Evolutionary conservation across 1,140 invertebrate species (phyloP).

Genomic region (Adelges cooleyi): DNA sequence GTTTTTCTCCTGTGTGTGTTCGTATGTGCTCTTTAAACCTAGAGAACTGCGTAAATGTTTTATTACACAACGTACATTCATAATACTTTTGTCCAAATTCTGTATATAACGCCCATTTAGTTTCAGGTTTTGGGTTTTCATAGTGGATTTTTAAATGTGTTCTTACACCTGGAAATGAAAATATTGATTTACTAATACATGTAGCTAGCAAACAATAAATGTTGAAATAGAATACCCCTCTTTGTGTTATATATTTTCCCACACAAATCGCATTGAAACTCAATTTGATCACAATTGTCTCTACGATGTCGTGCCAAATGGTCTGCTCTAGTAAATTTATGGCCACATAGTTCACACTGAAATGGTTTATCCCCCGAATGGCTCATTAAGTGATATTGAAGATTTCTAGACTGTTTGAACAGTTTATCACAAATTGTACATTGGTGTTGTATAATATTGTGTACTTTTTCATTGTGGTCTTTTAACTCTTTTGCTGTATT

Average conservation of each 20-base stretch:
- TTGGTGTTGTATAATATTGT: conserved; percentile 48
- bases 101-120: conserved; percentile 41
- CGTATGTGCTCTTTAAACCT: conserved; percentile 54
- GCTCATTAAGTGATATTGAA: conserved; percentile 84
- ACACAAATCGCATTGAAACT: conserved; percentile 23
- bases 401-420: conserved; percentile 86
- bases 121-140: conserved; percentile 18
- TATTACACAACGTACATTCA: conserved; percentile 88
- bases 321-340: conserved; percentile 62
- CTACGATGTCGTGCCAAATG: conserved; percentile 1
- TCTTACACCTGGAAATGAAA: conserved; percentile 9
- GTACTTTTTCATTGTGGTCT: background rate
- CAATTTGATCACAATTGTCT: conserved; percentile 19
- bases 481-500: conserved; percentile 4
- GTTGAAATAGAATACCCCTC: conserved; percentile 3
- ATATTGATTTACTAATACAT: background rate
- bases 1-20: conserved; percentile 64
- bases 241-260: conserved; percentile 20
- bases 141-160: conserved; percentile 23
- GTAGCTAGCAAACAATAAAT: background rate
- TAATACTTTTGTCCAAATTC: conserved; percentile 95
- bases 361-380: conserved; percentile 77
- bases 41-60: conserved; percentile 85
- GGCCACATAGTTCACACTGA: conserved; percentile 71
- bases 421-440: conserved; percentile 92